Evolutionary conservation across 2,888 invertebrate species (phyloP).

Genomic region (Erebia epiphron): DNA sequence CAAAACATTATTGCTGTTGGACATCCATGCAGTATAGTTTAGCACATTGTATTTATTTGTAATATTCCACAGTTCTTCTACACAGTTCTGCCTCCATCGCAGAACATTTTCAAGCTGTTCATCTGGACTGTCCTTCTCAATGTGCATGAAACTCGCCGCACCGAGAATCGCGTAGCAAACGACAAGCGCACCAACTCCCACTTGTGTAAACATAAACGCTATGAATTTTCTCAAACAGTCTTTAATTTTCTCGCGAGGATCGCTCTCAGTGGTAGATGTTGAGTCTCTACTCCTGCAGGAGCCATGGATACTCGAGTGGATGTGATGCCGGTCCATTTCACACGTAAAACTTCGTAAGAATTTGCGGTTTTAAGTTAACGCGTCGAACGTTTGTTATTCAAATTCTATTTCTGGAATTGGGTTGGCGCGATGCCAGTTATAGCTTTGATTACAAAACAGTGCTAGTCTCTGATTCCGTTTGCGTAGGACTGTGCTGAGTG

Average conservation of each 20-base stretch:
- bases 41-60: constrained; percentile 87
- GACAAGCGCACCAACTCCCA: constrained; percentile 93
- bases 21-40: constrained; percentile 85
- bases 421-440: constrained; percentile 65
- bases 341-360: constrained; percentile 24
- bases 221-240: constrained; percentile 93
- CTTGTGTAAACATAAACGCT: constrained; percentile 96
- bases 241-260: constrained; percentile 89
- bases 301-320: constrained; percentile 77
- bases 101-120: constrained; percentile 77
- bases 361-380: constrained; percentile 33
- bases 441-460: constrained; percentile 59
- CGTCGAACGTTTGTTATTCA: constrained; percentile 41
- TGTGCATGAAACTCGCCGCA: constrained; percentile 90
- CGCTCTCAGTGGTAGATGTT: constrained; percentile 85
- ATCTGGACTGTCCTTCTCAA: constrained; percentile 86
- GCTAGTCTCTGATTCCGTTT: neutral
- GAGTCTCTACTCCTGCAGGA: constrained; percentile 86
- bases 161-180: constrained; percentile 94
- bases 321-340: constrained; percentile 66
- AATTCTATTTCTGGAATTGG: constrained; percentile 66
- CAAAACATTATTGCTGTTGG: constrained; percentile 84
- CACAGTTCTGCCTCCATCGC: constrained; percentile 80
- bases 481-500: neutral
- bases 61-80: constrained; percentile 86